Base-by-base conservation (phyloP, 2,113 vertebrate species). In the Ondatra zibethicus region DNA sequence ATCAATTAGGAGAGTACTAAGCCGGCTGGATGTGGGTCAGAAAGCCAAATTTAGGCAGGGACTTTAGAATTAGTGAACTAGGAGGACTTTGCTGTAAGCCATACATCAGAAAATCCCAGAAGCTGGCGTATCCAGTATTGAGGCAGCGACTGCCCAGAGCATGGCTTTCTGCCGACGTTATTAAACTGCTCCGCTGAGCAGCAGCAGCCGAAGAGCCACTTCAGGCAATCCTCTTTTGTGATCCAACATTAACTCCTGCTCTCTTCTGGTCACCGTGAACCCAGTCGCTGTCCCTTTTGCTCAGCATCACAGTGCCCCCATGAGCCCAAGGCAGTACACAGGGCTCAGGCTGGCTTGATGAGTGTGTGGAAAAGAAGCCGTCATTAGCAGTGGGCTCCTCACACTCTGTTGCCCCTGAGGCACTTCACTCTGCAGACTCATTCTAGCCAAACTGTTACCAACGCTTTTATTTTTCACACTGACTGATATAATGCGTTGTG, bases 381-480 rank as follows among this genome's bases (percentile, higher is more conserved):
- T 72, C 33, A 55, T 87, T 77, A 91, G 77, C 11, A 50, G 42
- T 14, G 73, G 42, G 11, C n/a, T 65, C 70, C 63, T 58, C 81
- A 33, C 25, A 25, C 4, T 2, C 36, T 29, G 29, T 19, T 80
- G 31, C 84, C 81, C 78, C 33, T 3, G 27, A n/a, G 65, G 12
- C 25, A 42, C n/a, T 92, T 76, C 16, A 25, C 39, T 61, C n/a
- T 81, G 16, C 17, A 87, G 77, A 87, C 45, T 45, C 9, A 91
- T 96, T 88, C 1, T 2, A 81, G 88, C 33, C 2, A 2, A 84
- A 93, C n/a, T 21, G 65, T 85, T 91, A 88, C 21, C 85, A 81
- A 91, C 33, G 39, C 63, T 81, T 93, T 88, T 80, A 50, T n/a
- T 97, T 92, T 97, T 75, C 58, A 88, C 52, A 61, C 45, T 50